Conservation (phyloP, 2,797 vertebrate genomes). For the Siniperca undulata region DNA sequence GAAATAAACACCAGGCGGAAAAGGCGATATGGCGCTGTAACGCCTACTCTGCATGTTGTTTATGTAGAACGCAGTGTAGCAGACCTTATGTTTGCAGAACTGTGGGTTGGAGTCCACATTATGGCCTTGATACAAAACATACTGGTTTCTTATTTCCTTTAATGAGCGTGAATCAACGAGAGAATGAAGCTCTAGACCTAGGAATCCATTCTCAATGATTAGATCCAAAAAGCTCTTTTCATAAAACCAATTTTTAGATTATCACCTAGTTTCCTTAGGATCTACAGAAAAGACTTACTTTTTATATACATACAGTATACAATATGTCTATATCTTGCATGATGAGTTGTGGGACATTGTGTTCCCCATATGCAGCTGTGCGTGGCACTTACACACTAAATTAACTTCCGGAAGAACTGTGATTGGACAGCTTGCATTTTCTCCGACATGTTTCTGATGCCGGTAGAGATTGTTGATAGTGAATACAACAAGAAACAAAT, state of each 20-base stretch:
- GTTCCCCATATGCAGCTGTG: too few species aligned
- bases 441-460: not conserved
- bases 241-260: not conserved
- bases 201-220: not conserved
- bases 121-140: not conserved
- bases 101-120: conserved; percentile 19
- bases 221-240: not conserved
- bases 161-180: not conserved
- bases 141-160: not conserved
- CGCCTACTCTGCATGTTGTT: conserved; percentile 42
- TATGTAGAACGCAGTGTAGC: not conserved
- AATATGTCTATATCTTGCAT: not conserved
- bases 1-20: conserved; percentile 34
- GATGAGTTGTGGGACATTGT: not conserved
- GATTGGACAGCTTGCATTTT: not conserved
- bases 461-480: not conserved
- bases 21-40: conserved; percentile 20
- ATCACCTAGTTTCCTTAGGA: not conserved
- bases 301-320: not conserved
- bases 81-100: conserved; percentile 34
- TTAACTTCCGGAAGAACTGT: not conserved
- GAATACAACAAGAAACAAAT: not conserved
- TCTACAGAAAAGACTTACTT: not conserved
- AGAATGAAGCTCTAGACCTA: not conserved
- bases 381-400: not conserved